Conservation (phyloP, 2,113 vertebrate species). For the Enhydra lutris region DNA sequence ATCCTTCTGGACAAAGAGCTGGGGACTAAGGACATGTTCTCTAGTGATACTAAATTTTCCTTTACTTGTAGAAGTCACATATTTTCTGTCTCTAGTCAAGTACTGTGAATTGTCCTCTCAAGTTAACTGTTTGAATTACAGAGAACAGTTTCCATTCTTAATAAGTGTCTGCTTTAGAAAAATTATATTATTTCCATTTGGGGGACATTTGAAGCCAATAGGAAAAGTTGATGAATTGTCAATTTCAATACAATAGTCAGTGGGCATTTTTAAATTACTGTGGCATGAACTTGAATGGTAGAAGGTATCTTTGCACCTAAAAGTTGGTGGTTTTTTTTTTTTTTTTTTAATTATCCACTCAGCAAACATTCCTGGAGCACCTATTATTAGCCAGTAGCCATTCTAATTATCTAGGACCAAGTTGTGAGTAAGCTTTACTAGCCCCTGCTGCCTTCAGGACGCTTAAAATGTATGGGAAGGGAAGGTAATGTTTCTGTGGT, state of each 20-base stretch:
- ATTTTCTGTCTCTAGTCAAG: slow-evolving; percentile 60
- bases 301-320: neutral
- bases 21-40: slow-evolving; percentile 78
- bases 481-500: neutral
- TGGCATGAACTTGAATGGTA: neutral
- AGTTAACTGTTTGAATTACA: slow-evolving; percentile 17
- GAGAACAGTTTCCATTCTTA: slow-evolving; percentile 16
- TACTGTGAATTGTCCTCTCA: neutral
- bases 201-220: neutral
- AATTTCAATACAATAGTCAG: neutral
- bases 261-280: neutral
- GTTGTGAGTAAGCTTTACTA: neutral
- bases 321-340: neutral
- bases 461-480: neutral
- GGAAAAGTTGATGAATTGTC: neutral
- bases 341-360: slow-evolving; percentile 1
- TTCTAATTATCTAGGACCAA: neutral
- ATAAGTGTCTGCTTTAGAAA: slow-evolving; percentile 7
- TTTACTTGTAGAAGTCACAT: slow-evolving; percentile 76
- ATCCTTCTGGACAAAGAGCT: slow-evolving; percentile 83
- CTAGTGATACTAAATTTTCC: slow-evolving; percentile 78
- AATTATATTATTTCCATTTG: neutral
- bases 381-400: neutral
- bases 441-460: neutral
- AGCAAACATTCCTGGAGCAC: neutral